A percentile compares a stretch with the other conserved stretches of the same genome.
These are phyloP conservation scores for Pipistrellus nathusii DNA, from an alignment of 2,797 vertebrate species.

Conservation along the genomic window DNA sequence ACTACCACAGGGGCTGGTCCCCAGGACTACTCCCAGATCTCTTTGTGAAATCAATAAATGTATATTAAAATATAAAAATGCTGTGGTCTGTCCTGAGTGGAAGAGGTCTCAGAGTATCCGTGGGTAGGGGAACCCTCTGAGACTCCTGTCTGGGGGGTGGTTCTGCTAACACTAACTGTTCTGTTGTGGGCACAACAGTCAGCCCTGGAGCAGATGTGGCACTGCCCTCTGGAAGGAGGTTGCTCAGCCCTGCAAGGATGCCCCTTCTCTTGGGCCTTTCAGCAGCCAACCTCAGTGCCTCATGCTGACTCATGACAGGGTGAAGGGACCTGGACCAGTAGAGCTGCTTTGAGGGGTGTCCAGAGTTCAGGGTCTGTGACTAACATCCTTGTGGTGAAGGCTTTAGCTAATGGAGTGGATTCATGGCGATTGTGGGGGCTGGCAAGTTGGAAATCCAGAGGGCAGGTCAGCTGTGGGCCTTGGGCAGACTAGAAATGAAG, in stretches of 20 bases:
- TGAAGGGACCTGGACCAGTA: not conserved
- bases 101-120: not conserved
- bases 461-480: rapidly evolving
- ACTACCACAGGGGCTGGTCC: not conserved
- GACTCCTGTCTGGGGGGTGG: not conserved
- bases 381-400: too few relatives aligned
- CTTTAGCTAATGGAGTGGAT: rapidly evolving
- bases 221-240: not conserved
- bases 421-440: rapidly evolving
- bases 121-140: too few relatives aligned
- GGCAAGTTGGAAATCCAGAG: rapidly evolving
- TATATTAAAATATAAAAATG: too few relatives aligned
- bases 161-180: slow-evolving; percentile 71
- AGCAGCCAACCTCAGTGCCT: not conserved
- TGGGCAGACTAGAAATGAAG: not conserved
- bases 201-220: not conserved
- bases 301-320: rapidly evolving
- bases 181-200: not conserved
- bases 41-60: too few relatives aligned
- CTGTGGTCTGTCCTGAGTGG: not conserved
- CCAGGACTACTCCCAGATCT: not conserved
- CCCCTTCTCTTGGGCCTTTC: not conserved
- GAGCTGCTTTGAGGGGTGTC: not conserved
- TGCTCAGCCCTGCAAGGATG: not conserved
- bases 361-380: not conserved